A percentile compares a stretch with the other conserved stretches of the same genome.
Conservation (phyloP, 2,113 vertebrate species). For the Poeciliopsis occidentalis region DNA sequence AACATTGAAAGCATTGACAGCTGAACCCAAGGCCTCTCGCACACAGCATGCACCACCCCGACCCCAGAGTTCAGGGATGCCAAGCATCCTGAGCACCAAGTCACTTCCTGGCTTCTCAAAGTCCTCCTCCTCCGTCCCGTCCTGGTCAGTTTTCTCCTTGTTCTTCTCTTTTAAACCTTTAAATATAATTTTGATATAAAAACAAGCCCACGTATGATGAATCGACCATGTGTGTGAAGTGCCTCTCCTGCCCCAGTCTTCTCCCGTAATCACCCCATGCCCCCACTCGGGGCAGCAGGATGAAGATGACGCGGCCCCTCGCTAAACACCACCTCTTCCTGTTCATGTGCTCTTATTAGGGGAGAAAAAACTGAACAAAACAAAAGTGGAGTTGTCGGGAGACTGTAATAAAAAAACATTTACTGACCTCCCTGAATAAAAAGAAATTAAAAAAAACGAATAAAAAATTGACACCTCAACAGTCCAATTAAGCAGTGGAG, state of each 20-base stretch:
- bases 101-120: constrained; percentile 27
- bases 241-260: constrained; percentile 38
- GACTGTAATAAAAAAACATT: constrained; percentile 47
- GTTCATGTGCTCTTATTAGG: constrained; percentile 32
- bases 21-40: constrained; percentile 85
- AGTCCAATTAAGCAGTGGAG: constrained; percentile 72
- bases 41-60: constrained; percentile 86
- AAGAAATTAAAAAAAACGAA: constrained; percentile 50
- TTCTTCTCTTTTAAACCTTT: constrained; percentile 74
- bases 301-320: constrained; percentile 2
- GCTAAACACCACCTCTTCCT: constrained; percentile 14
- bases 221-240: constrained; percentile 68
- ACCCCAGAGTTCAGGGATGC: constrained; percentile 57
- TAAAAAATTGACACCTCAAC: constrained; percentile 45
- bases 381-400: constrained; percentile 34
- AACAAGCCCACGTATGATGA: constrained; percentile 76
- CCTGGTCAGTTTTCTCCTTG: constrained; percentile 54
- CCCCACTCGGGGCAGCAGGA: constrained; percentile 31
- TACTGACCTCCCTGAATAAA: constrained; percentile 64
- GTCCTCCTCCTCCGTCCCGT: constrained; percentile 34
- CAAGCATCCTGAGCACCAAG: constrained; percentile 9
- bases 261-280: constrained; percentile 18
- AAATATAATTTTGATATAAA: constrained; percentile 83
- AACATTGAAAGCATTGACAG: constrained; percentile 88
- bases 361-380: neutral